These are phyloP conservation scores for Palaemon carinicauda DNA, from an alignment of 1,140 invertebrate genomes.

Conservation along the genomic window DNA sequence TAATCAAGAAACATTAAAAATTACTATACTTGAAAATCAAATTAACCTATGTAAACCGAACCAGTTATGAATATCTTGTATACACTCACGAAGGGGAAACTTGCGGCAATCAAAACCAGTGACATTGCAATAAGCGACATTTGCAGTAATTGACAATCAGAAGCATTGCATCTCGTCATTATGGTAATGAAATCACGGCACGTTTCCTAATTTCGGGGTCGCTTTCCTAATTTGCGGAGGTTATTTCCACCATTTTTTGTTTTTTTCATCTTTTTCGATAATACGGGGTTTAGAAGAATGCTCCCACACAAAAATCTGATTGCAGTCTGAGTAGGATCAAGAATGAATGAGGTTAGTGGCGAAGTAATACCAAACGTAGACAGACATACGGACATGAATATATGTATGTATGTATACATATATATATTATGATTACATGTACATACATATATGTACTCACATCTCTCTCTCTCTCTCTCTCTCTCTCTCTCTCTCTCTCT, in stretches of 20 bases:
- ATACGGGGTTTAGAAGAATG: too few relatives aligned
- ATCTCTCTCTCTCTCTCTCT: neutral
- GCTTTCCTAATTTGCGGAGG: too few relatives aligned
- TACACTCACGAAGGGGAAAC: neutral
- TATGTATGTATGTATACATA: neutral
- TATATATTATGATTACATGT: neutral
- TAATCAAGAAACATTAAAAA: neutral
- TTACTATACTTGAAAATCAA: neutral
- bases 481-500: neutral
- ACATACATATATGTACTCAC: neutral
- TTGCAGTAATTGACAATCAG: too few relatives aligned
- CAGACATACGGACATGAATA: neutral
- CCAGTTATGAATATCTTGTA: neutral
- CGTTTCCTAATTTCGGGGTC: too few relatives aligned
- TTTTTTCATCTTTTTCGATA: too few relatives aligned
- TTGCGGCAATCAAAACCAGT: too few relatives aligned
- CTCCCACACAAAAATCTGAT: neutral
- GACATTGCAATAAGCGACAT: too few relatives aligned
- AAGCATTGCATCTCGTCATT: too few relatives aligned
- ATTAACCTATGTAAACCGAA: neutral
- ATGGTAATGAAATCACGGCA: too few relatives aligned
- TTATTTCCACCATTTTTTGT: too few relatives aligned
- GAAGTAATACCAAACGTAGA: neutral
- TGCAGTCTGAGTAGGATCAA: too few relatives aligned
- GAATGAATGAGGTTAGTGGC: too few relatives aligned